Conservation (phyloP, 2,113 vertebrate species). For the Eurystomus gularis region DNA sequence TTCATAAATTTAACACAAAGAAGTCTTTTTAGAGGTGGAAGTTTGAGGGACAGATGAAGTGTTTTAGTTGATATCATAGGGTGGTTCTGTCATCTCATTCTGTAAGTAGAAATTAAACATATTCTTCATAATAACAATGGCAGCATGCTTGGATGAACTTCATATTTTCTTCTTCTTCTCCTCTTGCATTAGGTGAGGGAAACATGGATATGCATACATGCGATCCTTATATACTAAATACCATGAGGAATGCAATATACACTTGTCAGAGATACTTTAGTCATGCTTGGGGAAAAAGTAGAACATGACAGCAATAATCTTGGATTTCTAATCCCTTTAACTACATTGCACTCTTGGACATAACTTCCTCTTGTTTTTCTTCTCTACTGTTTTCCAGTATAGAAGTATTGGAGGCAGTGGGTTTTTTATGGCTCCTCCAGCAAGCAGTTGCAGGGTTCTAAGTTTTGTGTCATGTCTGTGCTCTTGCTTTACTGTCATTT, state of each 20-base stretch:
- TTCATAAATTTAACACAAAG: constrained; percentile 51
- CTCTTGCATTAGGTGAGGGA: neutral
- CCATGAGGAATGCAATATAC: neutral
- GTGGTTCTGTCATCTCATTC: neutral
- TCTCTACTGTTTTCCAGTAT: neutral
- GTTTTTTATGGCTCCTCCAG: neutral
- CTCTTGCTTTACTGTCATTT: neutral
- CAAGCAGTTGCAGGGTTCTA: neutral
- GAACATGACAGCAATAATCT: neutral
- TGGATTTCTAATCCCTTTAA: neutral
- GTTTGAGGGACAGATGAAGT: neutral
- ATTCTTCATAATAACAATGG: neutral
- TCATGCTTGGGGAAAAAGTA: neutral
- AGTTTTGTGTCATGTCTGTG: neutral
- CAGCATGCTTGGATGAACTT: neutral
- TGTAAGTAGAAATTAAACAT: neutral
- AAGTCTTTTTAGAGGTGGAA: neutral
- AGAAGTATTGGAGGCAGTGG: neutral
- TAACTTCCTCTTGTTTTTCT: neutral
- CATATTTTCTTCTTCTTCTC: neutral
- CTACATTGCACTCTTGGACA: neutral
- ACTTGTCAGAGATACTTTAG: neutral
- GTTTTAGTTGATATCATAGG: neutral
- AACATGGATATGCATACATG: neutral
- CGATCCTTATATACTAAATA: neutral